Evolutionary conservation across 2,113 vertebrate genomes (phyloP).

Genomic region (Montifringilla adamsi): DNA sequence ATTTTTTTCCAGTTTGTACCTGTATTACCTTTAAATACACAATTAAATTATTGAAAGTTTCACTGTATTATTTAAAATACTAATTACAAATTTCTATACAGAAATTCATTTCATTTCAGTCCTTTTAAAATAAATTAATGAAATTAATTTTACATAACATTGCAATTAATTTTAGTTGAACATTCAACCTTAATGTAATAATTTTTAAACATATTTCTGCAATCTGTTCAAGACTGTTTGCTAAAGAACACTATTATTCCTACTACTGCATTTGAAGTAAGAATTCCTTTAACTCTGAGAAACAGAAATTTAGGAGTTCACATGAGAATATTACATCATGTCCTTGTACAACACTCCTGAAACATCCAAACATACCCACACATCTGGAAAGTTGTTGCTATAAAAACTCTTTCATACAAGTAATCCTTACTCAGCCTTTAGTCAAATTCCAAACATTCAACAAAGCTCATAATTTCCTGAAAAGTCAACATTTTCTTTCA

Average conservation of each 20-base stretch:
- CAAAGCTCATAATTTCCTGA: neutral
- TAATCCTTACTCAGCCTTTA: slow-evolving; percentile 18
- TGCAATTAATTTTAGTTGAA: neutral
- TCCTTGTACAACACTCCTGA: neutral
- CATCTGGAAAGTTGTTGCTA: neutral
- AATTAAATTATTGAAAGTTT: neutral
- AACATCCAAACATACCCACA: neutral
- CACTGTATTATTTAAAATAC: neutral
- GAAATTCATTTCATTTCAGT: neutral
- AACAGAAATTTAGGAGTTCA: neutral
- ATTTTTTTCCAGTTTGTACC: neutral
- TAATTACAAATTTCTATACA: neutral
- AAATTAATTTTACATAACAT: neutral
- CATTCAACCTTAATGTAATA: neutral
- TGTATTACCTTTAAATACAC: neutral
- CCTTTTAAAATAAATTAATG: neutral
- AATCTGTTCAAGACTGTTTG: neutral
- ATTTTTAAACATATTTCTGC: slow-evolving; percentile 16
- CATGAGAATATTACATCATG: neutral
- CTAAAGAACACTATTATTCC: neutral
- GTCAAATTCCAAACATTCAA: neutral
- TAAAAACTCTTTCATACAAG: neutral
- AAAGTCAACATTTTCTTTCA: slow-evolving; percentile 22
- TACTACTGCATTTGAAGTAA: neutral
- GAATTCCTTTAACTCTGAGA: neutral